Percentiles rank a stretch among this genome's conserved stretches.
Evolutionary conservation across 2,888 invertebrate genomes (phyloP).

Genomic region (Papilio protenor): DNA sequence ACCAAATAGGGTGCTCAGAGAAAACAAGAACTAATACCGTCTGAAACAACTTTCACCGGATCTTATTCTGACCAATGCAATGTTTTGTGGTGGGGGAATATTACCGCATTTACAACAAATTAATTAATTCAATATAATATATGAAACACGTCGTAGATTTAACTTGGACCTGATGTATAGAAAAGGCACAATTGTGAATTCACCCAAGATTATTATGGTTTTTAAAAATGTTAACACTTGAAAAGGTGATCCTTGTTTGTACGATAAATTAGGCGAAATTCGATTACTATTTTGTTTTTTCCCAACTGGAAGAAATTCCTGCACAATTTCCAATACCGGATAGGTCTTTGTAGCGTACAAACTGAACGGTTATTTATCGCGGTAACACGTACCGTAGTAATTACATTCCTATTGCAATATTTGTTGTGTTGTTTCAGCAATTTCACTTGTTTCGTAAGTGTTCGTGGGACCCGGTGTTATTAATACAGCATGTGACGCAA

Average conservation of each 20-base stretch:
- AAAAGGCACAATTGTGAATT: background rate
- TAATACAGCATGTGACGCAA: constrained; percentile 52
- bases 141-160: background rate
- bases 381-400: constrained; percentile 6
- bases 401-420: constrained; percentile 28
- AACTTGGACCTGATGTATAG: background rate
- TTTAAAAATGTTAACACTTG: too few species aligned
- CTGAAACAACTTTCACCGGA: constrained; percentile 12
- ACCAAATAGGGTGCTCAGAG: constrained; percentile 17
- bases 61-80: constrained; percentile 5
- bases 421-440: constrained; percentile 46
- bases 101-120: background rate
- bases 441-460: constrained; percentile 64
- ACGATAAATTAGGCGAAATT: too few species aligned
- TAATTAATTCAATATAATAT: background rate
- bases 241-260: too few species aligned
- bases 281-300: background rate
- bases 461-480: constrained; percentile 69
- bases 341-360: background rate
- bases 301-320: background rate
- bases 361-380: constrained; percentile 6
- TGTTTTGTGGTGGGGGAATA: background rate
- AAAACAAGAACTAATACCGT: background rate
- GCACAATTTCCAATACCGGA: background rate
- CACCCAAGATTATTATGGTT: background rate